Evolutionary conservation across 2,888 invertebrate species (phyloP), one percentile per base, ranked within the genome.

Genomic region (Drosophila anomelani): DNA sequence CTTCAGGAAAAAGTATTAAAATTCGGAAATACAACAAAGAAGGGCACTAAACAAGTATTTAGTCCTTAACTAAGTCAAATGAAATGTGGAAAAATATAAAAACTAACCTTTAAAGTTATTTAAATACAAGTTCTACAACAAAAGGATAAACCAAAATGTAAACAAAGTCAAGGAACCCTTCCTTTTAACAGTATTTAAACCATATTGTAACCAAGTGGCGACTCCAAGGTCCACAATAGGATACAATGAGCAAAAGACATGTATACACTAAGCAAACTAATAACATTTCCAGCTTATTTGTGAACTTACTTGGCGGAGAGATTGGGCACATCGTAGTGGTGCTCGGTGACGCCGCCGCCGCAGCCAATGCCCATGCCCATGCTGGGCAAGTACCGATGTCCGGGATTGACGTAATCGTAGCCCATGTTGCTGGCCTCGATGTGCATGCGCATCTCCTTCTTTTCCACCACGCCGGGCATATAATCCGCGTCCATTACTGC

Each of bases 241-340:
- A 43, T 51, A 34, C 43, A 58, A 36, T 12, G 49, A 17, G 56
- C 55, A 63, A 56, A 26, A 4, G 26, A 26, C 26, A 26, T 26
- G 26, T 41, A 15, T 41, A 54, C 29, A 23, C 49, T 32, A 13
- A 46, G 49, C 55, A 49, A 64, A 41, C 64, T 64, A 56, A 69
- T 66, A 51, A 56, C 51, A 39, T 64, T 68, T 15, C 20, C 38
- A 38, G 55, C 39, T 58, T 56, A 51, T 49, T 70, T 71, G 17
- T 23, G 51, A 32, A 84, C 83, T 88, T 88, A 94, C 94, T 94
- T 95, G 80, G 95, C 94, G 41, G 96, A 95, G 68, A 97, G 93
- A 93, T 97, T 97, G 15, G 97, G 97, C 0, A 97, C 97, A 91
- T 97, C 97, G 92, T 97, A 97, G 91, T 97, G 97, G 91, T 97